Evolutionary conservation across 2,888 invertebrate species (phyloP).

Genomic region (Tachystola acroxantha): DNA sequence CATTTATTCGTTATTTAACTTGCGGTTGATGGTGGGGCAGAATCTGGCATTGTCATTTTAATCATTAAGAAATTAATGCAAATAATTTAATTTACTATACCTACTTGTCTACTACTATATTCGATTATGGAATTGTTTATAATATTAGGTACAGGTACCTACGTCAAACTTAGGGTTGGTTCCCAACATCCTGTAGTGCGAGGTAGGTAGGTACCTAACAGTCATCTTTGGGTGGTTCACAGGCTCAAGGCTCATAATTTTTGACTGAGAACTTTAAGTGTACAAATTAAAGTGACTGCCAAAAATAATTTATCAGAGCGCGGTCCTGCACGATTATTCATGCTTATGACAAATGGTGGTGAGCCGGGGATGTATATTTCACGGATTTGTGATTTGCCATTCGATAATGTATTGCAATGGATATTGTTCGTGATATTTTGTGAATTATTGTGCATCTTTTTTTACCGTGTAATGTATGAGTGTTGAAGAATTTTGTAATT

Average conservation of each 20-base stretch:
- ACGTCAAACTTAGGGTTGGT: too few relatives aligned
- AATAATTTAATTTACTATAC: too few relatives aligned
- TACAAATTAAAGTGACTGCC: conserved; percentile 47
- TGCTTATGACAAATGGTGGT: conserved; percentile 57
- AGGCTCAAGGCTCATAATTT: conserved; percentile 29
- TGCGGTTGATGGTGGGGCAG: too few relatives aligned
- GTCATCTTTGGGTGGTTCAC: conserved; percentile 36
- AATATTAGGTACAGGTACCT: too few relatives aligned
- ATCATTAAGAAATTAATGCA: too few relatives aligned
- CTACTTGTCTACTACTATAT: too few relatives aligned
- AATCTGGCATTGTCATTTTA: too few relatives aligned
- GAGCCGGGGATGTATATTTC: conserved; percentile 42
- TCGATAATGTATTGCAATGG: conserved; percentile 23
- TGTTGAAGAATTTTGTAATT: too few relatives aligned
- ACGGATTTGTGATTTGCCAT: conserved; percentile 58
- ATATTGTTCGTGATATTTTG: conserved; percentile 24
- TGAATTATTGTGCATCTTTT: conserved; percentile 12
- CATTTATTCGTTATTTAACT: too few relatives aligned
- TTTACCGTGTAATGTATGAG: conserved; percentile 4
- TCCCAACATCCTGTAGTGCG: too few relatives aligned
- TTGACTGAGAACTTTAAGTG: conserved; percentile 23
- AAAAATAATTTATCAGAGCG: conserved; percentile 59
- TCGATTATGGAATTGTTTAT: too few relatives aligned
- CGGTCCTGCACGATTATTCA: conserved; percentile 48
- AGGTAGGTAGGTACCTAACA: too few relatives aligned